Base-by-base conservation (phyloP, 2,888 invertebrate genomes). In the Epicampocera succincta region DNA sequence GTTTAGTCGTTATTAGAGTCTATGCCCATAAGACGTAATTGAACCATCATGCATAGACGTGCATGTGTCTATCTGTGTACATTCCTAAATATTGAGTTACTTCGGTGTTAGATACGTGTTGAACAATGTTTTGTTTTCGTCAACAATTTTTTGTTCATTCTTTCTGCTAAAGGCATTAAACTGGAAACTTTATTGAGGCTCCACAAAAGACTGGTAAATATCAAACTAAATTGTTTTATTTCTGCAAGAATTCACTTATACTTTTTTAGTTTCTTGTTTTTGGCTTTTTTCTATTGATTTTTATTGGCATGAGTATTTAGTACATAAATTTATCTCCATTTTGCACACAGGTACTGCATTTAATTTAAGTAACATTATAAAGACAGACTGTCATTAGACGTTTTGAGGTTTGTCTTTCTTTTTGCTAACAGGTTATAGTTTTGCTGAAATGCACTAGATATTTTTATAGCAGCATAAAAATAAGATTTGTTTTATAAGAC, bases 151-250 rank as follows among this genome's bases (percentile, higher is more conserved):
- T 77, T 33, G n/a, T 12, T 65, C n/a, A 15, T 44, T 8, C 38
- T 48, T 12, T 54, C 29, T 12, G 52, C 74, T 65, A 38, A 65
- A 80, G 75, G 80, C 71, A 75, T 80, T 66, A 75, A 63, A 75
- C 48, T 80, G 80, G 58, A 71, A 80, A 80, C 71, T 78, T 80
- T 63, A 74, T 74, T 50, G 66, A 58, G 65, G 65, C 71, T 65
- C 8, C 48, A 50, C 77, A 63, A 72, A 68, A 72, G 56, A 58
- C 65, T 72, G 65, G 77, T 78, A 58, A 78, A 78, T 65, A 69
- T 72, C 21, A 33, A 21, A 56, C 71, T 44, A 65, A 71, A 65
- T 72, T 78, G 56, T 78, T 78, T 78, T 50, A 78, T 65, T 72
- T 78, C 21, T 50, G 17, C 11, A 58, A 29, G 33, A 78, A 71